Percentiles rank a stretch among this genome's conserved stretches.
Conservation (phyloP, 2,113 vertebrate genomes). For the Brachyistius frenatus region DNA sequence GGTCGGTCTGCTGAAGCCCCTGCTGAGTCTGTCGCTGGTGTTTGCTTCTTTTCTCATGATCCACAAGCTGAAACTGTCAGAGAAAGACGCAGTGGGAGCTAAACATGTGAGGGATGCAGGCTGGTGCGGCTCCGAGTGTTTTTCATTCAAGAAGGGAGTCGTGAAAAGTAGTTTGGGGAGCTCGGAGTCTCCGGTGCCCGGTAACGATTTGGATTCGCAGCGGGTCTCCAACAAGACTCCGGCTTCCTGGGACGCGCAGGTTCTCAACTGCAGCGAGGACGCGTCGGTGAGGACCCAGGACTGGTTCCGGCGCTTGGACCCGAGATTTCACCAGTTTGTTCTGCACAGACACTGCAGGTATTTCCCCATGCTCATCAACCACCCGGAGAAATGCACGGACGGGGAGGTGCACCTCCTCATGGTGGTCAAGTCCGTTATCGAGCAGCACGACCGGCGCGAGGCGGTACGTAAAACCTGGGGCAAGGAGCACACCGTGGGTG, state of each 20-base stretch:
- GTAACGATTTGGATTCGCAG: slow-evolving; percentile 10
- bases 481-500: slow-evolving; percentile 66
- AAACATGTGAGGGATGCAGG: slow-evolving; percentile 42
- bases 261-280: slow-evolving; percentile 81
- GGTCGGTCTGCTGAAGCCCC: slow-evolving; percentile 79
- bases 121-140: slow-evolving; percentile 72
- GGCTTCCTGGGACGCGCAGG: slow-evolving; percentile 78
- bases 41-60: slow-evolving; percentile 85
- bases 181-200: not conserved
- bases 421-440: slow-evolving; percentile 86
- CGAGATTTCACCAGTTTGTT: slow-evolving; percentile 85
- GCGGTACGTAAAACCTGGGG: slow-evolving; percentile 86
- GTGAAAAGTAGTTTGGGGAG: slow-evolving; percentile 19
- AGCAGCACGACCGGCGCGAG: slow-evolving; percentile 86
- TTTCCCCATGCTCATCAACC: slow-evolving; percentile 86
- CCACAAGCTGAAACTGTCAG: slow-evolving; percentile 81
- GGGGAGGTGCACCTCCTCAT: slow-evolving; percentile 82
- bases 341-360: slow-evolving; percentile 86
- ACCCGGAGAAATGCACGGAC: slow-evolving; percentile 84
- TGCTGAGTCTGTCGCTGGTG: slow-evolving; percentile 82
- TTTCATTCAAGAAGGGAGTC: slow-evolving; percentile 44
- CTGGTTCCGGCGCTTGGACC: slow-evolving; percentile 82
- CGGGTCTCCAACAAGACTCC: slow-evolving; percentile 45
- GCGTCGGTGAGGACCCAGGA: slow-evolving; percentile 61
- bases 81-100: slow-evolving; percentile 66